These are phyloP conservation scores for Tetragonisca angustula DNA, from an alignment of 2,888 invertebrate species.

Conservation along the genomic window DNA sequence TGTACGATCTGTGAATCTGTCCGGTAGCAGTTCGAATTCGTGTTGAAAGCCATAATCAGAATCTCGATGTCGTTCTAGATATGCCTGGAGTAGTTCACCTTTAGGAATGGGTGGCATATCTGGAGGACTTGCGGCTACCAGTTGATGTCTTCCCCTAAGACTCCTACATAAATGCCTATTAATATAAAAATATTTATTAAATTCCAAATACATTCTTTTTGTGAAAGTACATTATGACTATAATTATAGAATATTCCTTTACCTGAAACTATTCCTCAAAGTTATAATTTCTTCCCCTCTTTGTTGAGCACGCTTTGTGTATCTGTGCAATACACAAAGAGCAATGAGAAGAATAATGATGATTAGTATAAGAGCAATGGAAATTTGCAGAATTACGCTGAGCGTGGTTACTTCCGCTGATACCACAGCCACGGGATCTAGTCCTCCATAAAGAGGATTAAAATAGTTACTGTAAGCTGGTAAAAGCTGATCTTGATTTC, in stretches of 20 bases:
- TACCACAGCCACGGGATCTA: conserved; percentile 83
- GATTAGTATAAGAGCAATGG: conserved; percentile 87
- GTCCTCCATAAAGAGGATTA: conserved; percentile 90
- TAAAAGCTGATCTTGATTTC: conserved; percentile 84
- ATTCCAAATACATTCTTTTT: background rate
- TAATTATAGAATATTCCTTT: conserved; percentile 64
- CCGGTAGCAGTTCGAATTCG: conserved; percentile 95
- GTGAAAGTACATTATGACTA: background rate
- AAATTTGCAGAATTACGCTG: conserved; percentile 89
- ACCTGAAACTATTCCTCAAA: conserved; percentile 88
- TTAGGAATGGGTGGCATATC: conserved; percentile 93
- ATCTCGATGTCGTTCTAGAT: conserved; percentile 92
- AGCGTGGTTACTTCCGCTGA: conserved; percentile 84
- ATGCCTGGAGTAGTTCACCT: conserved; percentile 90
- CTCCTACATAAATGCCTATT: conserved; percentile 87
- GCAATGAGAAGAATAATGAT: conserved; percentile 87
- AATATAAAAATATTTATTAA: conserved; percentile 57
- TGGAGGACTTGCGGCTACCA: conserved; percentile 89
- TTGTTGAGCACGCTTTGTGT: conserved; percentile 88
- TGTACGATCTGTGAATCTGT: conserved; percentile 93
- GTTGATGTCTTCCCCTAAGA: conserved; percentile 88
- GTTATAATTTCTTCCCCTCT: conserved; percentile 89
- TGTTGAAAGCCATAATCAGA: conserved; percentile 96
- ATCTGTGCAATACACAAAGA: conserved; percentile 88
- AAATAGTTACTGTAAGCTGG: conserved; percentile 92